A percentile compares a stretch with the other conserved stretches of the same genome.
Conservation (phyloP, 2,797 vertebrate genomes). For the Enteromius radiatus region DNA sequence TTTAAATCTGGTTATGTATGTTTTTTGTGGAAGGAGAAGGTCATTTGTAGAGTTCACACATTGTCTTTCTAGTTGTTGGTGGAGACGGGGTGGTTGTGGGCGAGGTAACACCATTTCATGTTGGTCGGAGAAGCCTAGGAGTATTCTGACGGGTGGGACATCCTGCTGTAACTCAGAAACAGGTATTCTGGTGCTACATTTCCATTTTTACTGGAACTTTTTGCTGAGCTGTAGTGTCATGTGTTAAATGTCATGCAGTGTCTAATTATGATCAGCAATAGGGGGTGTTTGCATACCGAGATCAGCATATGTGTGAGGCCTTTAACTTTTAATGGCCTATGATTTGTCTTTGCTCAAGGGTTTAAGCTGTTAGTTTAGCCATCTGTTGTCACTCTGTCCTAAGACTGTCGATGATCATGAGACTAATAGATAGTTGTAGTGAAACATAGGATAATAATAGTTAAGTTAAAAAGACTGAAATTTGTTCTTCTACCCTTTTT, state of each 20-base stretch:
- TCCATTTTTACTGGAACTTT: conserved; percentile 24
- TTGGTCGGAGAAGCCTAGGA: conserved; percentile 79
- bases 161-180: conserved; percentile 86
- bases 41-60: conserved; percentile 9
- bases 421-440: neutral
- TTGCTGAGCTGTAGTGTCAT: conserved; percentile 22
- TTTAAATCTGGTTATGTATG: neutral
- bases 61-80: conserved; percentile 83
- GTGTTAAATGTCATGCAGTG: conserved; percentile 39
- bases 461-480: neutral
- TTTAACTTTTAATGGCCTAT: conserved; percentile 48
- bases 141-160: conserved; percentile 76
- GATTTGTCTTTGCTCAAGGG: conserved; percentile 51
- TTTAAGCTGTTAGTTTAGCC: conserved; percentile 40
- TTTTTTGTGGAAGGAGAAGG: neutral
- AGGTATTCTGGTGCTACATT: conserved; percentile 71
- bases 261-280: conserved; percentile 43
- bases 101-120: conserved; percentile 77
- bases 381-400: conserved; percentile 37
- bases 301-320: conserved; percentile 36
- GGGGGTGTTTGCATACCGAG: conserved; percentile 41
- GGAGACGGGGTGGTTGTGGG: conserved; percentile 81
- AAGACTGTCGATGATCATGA: conserved; percentile 8
- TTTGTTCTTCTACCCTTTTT: no score
- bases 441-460: neutral